phyloP scores from a whole-genome alignment of 1,140 invertebrate species.

The Pseudomyrmex flavicornis region DNA sequence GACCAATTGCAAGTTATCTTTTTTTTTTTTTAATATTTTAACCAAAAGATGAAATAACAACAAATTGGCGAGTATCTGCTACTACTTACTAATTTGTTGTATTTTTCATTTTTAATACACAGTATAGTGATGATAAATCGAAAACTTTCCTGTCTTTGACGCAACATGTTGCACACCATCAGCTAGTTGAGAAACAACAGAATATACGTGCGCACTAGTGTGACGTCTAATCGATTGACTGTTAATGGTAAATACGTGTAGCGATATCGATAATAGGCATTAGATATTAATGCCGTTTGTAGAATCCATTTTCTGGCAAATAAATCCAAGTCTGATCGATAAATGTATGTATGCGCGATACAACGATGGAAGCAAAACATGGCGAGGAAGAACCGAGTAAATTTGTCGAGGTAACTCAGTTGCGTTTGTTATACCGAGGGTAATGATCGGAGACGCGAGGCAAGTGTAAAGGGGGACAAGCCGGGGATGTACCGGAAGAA shows the following conservation, averaged over 20 bases:
- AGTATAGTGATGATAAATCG: too few relatives aligned
- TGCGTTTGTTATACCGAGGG: conserved; percentile 24
- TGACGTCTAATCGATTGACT: conserved; percentile 26
- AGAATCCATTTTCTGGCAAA: background rate
- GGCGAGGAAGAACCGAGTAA: conserved; percentile 2
- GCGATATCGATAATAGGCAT: background rate
- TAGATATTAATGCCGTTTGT: conserved; percentile 32
- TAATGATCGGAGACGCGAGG: conserved; percentile 35
- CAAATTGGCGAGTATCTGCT: too few relatives aligned
- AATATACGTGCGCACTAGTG: background rate
- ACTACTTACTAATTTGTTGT: too few relatives aligned
- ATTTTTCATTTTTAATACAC: too few relatives aligned
- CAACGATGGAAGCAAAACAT: background rate
- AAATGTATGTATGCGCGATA: background rate
- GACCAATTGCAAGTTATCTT: too few relatives aligned
- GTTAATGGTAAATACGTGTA: conserved; percentile 17
- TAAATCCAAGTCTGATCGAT: conserved; percentile 40
- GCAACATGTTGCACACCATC: background rate
- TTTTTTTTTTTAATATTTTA: background rate
- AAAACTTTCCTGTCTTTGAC: background rate
- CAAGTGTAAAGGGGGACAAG: conserved; percentile 56
- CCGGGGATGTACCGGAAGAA: conserved; percentile 16
- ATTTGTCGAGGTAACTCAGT: conserved; percentile 18
- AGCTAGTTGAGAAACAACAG: background rate
- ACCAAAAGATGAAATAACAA: background rate